Base-by-base conservation (phyloP, 1,140 invertebrate genomes). In the Gyrodactylus bullatarudis region DNA sequence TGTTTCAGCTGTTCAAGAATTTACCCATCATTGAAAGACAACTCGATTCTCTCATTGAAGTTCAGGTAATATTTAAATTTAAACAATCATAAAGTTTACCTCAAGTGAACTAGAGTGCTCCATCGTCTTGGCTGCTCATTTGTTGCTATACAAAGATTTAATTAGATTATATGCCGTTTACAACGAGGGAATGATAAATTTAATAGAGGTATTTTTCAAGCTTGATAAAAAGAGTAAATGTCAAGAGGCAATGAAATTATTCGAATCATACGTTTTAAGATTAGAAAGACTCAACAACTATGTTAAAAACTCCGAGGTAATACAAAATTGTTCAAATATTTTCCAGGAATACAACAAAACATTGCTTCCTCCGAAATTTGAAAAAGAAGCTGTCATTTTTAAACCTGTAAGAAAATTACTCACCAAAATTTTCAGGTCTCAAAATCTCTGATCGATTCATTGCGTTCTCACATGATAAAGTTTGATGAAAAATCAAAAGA, bases 121-220 rank as follows among this genome's bases (percentile, higher is more conserved):
- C 24, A 24, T 71, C 24, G 21, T 71, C 1, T 20, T 23, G 22
- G 20, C 70, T 23, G 8, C 70, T 1, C 24, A 23, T 24, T 23
- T 24, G 24, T 71, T 71, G 26, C 16, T 71, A n/a, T 71, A 71
- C 24, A 71, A 71, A n/a, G 70, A 71, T 26, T 26, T 71, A 71
- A 71, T 71, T 71, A n/a, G 70, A 1, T n/a, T 71, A 20, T 71
- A 71, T 71, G 70, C 70, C 1, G 21, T 24, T 1, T 71, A 71
- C n/a, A 71, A 71, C 24, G 70, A 71, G 24, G 70, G 70, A 71
- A 71, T 71, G 70, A 71, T 71, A 23, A 71, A 71, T 71, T n/a
- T 71, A 8, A 71, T 71, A 23, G 70, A 24, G 22, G 24, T 23
- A 20, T 71, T 23, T 26, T 23, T 71, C 24, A 71, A 71, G 22